These are phyloP conservation scores for Dendrocopos noguchii DNA, from an alignment of 2,113 vertebrate species.

Conservation along the genomic window DNA sequence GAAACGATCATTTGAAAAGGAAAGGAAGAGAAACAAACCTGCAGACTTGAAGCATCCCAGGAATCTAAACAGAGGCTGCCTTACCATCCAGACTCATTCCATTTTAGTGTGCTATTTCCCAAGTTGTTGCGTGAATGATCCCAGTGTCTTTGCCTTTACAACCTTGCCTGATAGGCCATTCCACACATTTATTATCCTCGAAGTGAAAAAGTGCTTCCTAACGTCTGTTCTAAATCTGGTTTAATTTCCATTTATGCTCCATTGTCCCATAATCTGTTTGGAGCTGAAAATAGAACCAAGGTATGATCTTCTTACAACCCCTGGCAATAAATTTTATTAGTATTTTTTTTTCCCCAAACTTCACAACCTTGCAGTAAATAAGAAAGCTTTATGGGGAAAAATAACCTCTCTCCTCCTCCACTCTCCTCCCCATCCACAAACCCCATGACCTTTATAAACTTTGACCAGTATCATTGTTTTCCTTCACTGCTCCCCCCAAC, in stretches of 20 bases:
- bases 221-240: constrained; percentile 70
- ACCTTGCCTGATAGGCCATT: constrained; percentile 61
- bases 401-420: constrained; percentile 46
- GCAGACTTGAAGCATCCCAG: neutral
- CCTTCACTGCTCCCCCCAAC: neutral
- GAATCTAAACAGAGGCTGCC: constrained; percentile 15
- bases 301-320: constrained; percentile 68
- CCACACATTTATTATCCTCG: constrained; percentile 63
- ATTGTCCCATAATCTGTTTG: constrained; percentile 69
- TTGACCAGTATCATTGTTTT: constrained; percentile 36
- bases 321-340: constrained; percentile 68
- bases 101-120: constrained; percentile 27
- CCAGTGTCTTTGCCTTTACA: constrained; percentile 54
- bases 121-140: constrained; percentile 47
- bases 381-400: constrained; percentile 59
- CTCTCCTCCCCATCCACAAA: constrained; percentile 45
- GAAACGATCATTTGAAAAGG: neutral
- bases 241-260: constrained; percentile 72
- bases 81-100: constrained; percentile 17
- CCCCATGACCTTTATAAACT: constrained; percentile 38
- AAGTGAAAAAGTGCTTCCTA: constrained; percentile 62
- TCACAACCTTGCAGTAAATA: constrained; percentile 71
- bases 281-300: constrained; percentile 71
- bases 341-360: constrained; percentile 35
- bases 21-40: neutral